phyloP scores from a whole-genome alignment of 2,888 invertebrate species.

The Alloscopus bannaensis region DNA sequence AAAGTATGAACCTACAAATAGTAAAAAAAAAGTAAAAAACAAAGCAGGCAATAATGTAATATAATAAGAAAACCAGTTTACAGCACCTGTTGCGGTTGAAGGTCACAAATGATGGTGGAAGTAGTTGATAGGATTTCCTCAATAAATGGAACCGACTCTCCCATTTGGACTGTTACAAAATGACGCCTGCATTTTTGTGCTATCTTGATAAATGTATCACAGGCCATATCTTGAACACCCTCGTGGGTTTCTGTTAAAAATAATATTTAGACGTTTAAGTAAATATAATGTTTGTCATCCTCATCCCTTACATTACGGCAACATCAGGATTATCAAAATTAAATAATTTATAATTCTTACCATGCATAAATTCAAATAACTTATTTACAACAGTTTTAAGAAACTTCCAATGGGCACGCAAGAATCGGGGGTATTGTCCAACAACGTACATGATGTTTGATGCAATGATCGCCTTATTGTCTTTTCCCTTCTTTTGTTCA shows the following conservation, averaged over 20 bases:
- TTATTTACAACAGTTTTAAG: slow-evolving; percentile 99
- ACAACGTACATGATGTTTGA: slow-evolving; percentile 99
- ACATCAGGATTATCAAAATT: too few species aligned
- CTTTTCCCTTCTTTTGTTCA: slow-evolving; percentile 98
- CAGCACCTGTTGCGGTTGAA: slow-evolving; percentile 95
- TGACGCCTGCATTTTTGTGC: slow-evolving; percentile 98
- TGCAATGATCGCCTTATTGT: slow-evolving; percentile 99
- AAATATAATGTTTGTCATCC: too few species aligned
- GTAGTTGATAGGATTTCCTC: slow-evolving; percentile 98
- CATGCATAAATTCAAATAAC: slow-evolving; percentile 99
- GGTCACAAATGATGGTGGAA: slow-evolving; percentile 98
- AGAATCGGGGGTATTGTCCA: slow-evolving; percentile 98
- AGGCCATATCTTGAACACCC: slow-evolving; percentile 99
- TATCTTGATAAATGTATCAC: slow-evolving; percentile 99
- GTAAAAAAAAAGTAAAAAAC: slow-evolving; percentile 11
- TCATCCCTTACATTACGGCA: too few species aligned
- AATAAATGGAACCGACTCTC: slow-evolving; percentile 97
- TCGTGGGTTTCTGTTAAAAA: slow-evolving; percentile 91
- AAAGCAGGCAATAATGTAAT: background rate
- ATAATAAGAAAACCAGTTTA: slow-evolving; percentile 12
- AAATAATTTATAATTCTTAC: slow-evolving; percentile 74
- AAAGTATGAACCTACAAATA: slow-evolving; percentile 88
- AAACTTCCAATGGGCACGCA: slow-evolving; percentile 99
- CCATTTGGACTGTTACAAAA: slow-evolving; percentile 97
- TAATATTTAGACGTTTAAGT: background rate